Evolutionary conservation across 2,113 vertebrate genomes (phyloP).

Genomic region (Tetraodon nigroviridis): DNA sequence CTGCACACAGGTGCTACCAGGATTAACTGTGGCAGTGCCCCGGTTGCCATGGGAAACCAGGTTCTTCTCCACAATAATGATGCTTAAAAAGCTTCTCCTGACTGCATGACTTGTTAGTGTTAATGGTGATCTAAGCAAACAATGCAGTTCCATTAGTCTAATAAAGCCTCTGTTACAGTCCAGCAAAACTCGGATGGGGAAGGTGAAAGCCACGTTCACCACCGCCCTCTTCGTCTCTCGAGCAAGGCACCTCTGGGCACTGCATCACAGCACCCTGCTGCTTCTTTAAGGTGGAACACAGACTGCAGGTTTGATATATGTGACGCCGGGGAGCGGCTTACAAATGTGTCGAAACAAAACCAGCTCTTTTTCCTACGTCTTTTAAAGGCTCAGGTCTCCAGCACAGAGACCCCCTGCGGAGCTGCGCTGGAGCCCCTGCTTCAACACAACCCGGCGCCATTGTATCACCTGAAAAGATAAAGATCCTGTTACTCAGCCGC

Average conservation of each 20-base stretch:
- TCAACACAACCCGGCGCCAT: constrained; percentile 31
- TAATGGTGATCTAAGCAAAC: too few species aligned
- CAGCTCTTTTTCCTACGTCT: constrained; percentile 6
- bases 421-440: constrained; percentile 23
- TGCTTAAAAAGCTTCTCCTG: neutral
- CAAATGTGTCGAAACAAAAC: constrained; percentile 8
- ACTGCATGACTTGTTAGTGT: too few species aligned
- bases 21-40: constrained; percentile 43
- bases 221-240: too few species aligned
- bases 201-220: too few species aligned
- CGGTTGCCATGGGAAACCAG: constrained; percentile 29
- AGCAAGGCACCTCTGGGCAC: too few species aligned
- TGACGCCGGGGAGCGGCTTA: too few species aligned
- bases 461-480: constrained; percentile 50
- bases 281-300: too few species aligned
- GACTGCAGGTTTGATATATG: too few species aligned
- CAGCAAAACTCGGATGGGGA: too few species aligned
- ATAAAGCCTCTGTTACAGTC: too few species aligned
- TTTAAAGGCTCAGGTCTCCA: constrained; percentile 2
- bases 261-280: too few species aligned
- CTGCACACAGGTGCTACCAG: constrained; percentile 44
- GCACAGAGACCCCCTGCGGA: constrained; percentile 14
- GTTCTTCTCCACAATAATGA: neutral
- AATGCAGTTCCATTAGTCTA: too few species aligned
- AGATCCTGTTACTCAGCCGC: constrained; percentile 53